A percentile compares a stretch with the other conserved stretches of the same genome.
phyloP scores from a whole-genome alignment of 37 sponge, comb jelly and placozoan genomes.

The Chondrilla cf. caribensis region DNA sequence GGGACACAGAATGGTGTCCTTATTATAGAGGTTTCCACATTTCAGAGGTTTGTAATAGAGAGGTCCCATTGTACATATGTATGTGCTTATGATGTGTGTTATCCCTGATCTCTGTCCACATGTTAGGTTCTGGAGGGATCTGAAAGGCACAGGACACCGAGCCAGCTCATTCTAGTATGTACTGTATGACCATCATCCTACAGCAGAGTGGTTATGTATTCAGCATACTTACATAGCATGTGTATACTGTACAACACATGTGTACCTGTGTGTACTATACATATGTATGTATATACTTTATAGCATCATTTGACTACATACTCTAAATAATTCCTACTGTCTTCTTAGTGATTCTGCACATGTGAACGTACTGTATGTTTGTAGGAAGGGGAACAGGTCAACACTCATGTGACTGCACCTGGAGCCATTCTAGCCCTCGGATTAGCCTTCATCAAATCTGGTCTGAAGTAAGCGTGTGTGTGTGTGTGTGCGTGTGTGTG shows the following conservation, averaged over 20 bases:
- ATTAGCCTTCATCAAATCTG: constrained; percentile 87
- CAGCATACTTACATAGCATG: neutral
- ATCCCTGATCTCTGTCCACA: too few relatives aligned
- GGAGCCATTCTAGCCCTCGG: constrained; percentile 90
- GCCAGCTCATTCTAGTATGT: constrained; percentile 37
- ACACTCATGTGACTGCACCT: constrained; percentile 78
- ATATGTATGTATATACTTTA: neutral
- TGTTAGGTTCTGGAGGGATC: neutral
- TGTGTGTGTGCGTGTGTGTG: neutral
- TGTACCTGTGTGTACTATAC: neutral
- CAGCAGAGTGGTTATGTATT: neutral
- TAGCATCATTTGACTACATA: neutral
- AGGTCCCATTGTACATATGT: too few relatives aligned
- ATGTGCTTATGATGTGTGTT: too few relatives aligned
- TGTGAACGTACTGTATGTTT: too few relatives aligned
- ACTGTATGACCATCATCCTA: neutral
- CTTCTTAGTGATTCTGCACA: too few relatives aligned
- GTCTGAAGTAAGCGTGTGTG: constrained; percentile 37
- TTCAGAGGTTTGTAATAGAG: too few relatives aligned
- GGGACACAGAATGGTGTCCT: too few relatives aligned
- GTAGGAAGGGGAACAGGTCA: constrained; percentile 76
- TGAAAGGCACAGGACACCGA: neutral
- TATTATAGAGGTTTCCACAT: too few relatives aligned
- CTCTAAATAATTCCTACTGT: neutral
- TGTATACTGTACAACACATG: neutral